Evolutionary conservation across 2,797 vertebrate genomes (phyloP), one percentile per base, ranked within the genome.

Genomic region (Bucorvus abyssinicus): DNA sequence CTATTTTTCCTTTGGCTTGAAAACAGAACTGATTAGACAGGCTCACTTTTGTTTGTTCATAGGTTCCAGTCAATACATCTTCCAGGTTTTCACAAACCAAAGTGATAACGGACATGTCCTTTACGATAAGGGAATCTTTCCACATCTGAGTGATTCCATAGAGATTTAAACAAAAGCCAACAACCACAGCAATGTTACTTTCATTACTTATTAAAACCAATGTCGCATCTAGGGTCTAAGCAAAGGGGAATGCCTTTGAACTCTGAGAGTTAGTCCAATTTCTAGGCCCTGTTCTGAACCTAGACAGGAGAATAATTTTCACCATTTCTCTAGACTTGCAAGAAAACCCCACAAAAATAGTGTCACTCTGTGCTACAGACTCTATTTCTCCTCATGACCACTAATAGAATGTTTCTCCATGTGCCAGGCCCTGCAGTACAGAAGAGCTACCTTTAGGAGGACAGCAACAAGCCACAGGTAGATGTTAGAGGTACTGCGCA

Each of bases 91-190:
- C 45, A 56, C 40, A 79, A 63, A 67, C 36, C 45, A 74, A 65
- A 84, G 76, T 34, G 3, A 53, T 60, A 12, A 50, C 84, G 95
- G 83, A 70, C 64, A 64, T 50, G 36, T 83, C 42, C 88, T 89
- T 91, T 89, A 34, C 38, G 65, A 7, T 32, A 74, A 56, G n/a
- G 32, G 15, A 90, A 73, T 56, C 40, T 75, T 94, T 84, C 73
- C 1, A 1, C 47, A 38, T 50, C 34, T 40, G 52, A 82, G 36
- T 36, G 11, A 84, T 82, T 90, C 80, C 60, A 60, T 0, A 70
- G 64, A 90, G 56, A 89, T 74, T 86, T 70, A 87, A 94, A 79
- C n/a, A 76, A 91, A 93, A 91, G 29, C 5, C 63, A 90, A 23
- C 9, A 34, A 82, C 56, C 64, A 50, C 36, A 67, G 56, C 49